Percentiles rank a stretch among this genome's conserved stretches.
phyloP scores from a whole-genome alignment of 2,888 invertebrate species.

The Diarsia brunnea region DNA sequence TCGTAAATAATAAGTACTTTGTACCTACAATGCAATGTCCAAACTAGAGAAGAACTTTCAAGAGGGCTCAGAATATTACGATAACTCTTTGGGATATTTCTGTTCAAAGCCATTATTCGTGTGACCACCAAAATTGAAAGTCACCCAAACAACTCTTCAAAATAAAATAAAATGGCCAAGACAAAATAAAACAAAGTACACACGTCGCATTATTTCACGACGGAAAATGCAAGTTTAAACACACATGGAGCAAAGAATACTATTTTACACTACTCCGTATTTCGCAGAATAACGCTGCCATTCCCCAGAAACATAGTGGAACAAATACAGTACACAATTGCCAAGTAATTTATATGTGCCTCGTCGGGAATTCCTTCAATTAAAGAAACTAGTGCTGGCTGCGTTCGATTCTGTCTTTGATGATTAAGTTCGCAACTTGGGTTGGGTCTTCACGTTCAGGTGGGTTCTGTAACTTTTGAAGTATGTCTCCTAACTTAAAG shows the following conservation, averaged over 20 bases:
- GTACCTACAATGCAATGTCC: too few relatives aligned
- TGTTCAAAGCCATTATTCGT: too few relatives aligned
- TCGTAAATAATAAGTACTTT: too few relatives aligned
- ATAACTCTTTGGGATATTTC: too few relatives aligned
- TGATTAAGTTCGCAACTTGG: conserved; percentile 43
- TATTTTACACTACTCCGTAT: conserved; percentile 52
- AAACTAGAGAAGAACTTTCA: too few relatives aligned
- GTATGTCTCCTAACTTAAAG: neutral
- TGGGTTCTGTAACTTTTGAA: neutral
- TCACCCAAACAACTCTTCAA: neutral
- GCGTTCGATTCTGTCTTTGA: conserved; percentile 36
- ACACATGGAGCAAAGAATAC: conserved; percentile 26
- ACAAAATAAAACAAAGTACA: neutral
- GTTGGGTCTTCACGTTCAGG: conserved; percentile 18
- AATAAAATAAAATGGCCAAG: neutral
- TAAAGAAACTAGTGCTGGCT: conserved; percentile 61
- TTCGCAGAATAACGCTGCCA: conserved; percentile 51
- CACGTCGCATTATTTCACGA: conserved; percentile 8
- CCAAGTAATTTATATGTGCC: conserved; percentile 69
- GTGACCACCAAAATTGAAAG: too few relatives aligned
- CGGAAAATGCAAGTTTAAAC: conserved; percentile 46
- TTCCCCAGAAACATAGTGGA: conserved; percentile 54
- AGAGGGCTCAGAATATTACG: too few relatives aligned
- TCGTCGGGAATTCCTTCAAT: conserved; percentile 64
- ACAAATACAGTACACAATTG: conserved; percentile 69